Conservation (phyloP, 2,888 invertebrate genomes). For the Cheilosia urbana region DNA sequence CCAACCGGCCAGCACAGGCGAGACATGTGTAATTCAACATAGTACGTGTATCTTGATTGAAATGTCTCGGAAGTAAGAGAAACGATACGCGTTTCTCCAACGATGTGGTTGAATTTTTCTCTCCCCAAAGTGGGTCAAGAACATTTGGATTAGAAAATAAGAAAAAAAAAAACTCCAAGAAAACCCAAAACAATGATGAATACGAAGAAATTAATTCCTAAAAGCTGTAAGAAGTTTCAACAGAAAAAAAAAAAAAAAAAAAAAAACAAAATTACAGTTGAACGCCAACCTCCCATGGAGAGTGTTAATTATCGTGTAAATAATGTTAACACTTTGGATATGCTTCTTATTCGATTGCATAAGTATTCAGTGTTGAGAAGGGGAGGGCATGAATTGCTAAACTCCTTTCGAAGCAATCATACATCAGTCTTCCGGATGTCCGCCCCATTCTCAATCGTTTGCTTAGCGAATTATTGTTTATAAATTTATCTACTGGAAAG, state of each 20-base stretch:
- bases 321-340: conserved; percentile 11
- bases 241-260: neutral
- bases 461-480: conserved; percentile 1
- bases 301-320: conserved; percentile 38
- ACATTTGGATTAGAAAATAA: conserved; percentile 26
- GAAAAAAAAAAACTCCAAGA: neutral
- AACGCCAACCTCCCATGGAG: conserved; percentile 21
- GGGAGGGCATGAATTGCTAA: conserved; percentile 3
- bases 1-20: no score
- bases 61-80: conserved; percentile 6
- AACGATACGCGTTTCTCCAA: neutral
- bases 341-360: conserved; percentile 18
- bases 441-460: neutral
- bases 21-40: neutral
- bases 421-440: conserved; percentile 2
- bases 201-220: conserved; percentile 6
- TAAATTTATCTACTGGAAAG: neutral
- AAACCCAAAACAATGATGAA: neutral
- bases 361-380: neutral
- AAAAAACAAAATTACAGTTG: neutral
- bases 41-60: conserved; percentile 25
- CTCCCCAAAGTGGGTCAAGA: conserved; percentile 27
- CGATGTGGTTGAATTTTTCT: conserved; percentile 1
- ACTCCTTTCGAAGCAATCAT: conserved; percentile 2
- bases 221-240: conserved; percentile 2